Percentiles rank a stretch among this genome's conserved stretches.
phyloP scores from a whole-genome alignment of 35 echinoderm and acorn worm genomes.

The Lytechinus pictus region DNA sequence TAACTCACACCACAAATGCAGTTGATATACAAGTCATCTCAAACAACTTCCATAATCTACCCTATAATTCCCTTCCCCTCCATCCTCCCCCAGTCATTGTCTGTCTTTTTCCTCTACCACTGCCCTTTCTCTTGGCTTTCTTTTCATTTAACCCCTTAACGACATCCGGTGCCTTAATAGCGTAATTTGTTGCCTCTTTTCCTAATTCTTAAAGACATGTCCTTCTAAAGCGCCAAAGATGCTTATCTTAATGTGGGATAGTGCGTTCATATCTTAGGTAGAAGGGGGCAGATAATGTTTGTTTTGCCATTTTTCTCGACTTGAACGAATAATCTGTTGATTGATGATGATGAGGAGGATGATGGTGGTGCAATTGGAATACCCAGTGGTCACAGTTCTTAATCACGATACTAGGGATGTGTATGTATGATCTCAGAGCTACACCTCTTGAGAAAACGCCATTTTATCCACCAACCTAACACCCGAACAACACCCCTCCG shows the following conservation, averaged over 20 bases:
- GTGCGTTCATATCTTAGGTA: background rate
- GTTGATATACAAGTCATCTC: no score
- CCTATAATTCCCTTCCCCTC: background rate
- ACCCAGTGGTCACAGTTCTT: background rate
- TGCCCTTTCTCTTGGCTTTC: no score
- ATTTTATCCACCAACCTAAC: background rate
- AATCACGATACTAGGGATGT: background rate
- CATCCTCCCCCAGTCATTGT: background rate
- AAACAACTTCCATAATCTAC: no score
- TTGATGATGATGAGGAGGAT: no score
- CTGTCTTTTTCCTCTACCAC: no score
- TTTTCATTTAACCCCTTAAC: no score
- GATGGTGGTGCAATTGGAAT: background rate
- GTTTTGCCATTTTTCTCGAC: background rate
- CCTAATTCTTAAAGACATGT: background rate
- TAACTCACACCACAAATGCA: no score
- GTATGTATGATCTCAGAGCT: background rate
- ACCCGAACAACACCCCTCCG: background rate
- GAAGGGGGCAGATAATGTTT: background rate
- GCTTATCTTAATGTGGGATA: background rate
- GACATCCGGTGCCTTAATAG: no score
- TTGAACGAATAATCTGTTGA: background rate
- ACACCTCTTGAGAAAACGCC: background rate
- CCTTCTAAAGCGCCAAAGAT: no score
- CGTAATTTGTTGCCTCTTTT: background rate